Percentiles rank a stretch among this genome's conserved stretches.
phyloP scores from a whole-genome alignment of 2,888 invertebrate species.

The Capitulum mitella region DNA sequence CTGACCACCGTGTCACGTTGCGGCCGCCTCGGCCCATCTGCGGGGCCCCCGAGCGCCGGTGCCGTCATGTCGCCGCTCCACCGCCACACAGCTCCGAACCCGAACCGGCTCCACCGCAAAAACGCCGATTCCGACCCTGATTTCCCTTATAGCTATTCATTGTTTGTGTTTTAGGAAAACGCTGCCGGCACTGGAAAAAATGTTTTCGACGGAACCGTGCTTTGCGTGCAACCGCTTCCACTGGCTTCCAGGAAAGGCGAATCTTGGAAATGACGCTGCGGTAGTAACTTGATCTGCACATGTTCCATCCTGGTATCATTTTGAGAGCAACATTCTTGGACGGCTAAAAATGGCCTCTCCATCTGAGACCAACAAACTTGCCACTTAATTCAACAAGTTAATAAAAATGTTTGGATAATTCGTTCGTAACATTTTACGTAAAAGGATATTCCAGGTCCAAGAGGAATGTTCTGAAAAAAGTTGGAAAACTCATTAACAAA shows the following conservation, averaged over 20 bases:
- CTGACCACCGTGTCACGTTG: not conserved
- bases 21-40: not conserved
- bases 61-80: too few species aligned
- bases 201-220: not conserved
- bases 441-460: too few species aligned
- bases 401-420: too few species aligned
- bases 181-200: not conserved
- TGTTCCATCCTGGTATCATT: too few species aligned
- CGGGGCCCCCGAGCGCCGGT: not conserved
- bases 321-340: too few species aligned
- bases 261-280: not conserved
- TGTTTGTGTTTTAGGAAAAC: not conserved
- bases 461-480: too few species aligned
- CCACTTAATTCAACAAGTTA: too few species aligned
- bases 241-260: not conserved
- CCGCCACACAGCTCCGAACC: not conserved
- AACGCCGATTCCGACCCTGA: not conserved
- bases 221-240: not conserved
- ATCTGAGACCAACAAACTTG: too few species aligned
- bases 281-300: not conserved
- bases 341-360: too few species aligned
- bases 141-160: not conserved
- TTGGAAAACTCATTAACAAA: too few species aligned
- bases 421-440: too few species aligned
- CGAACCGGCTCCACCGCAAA: not conserved